These are phyloP conservation scores for Eptatretus burgeri DNA, from an alignment of 2,113 vertebrate genomes.

Conservation along the genomic window DNA sequence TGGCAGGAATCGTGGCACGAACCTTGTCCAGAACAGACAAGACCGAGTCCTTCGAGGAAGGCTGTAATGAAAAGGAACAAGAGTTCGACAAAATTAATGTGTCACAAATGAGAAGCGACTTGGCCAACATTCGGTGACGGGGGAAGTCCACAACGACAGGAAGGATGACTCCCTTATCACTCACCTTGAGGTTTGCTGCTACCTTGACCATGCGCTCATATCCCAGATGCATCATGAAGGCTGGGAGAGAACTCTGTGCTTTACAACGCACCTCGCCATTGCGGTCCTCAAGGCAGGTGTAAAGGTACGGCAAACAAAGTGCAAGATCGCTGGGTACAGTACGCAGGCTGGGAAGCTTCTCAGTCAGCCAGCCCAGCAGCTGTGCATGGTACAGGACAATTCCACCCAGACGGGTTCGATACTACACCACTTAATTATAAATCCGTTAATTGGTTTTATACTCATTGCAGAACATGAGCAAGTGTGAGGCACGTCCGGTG, in stretches of 20 bases:
- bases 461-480: not conserved
- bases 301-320: slow-evolving; percentile 48
- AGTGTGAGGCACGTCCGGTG: not conserved
- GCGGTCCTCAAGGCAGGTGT: slow-evolving; percentile 65
- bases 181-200: slow-evolving; percentile 64
- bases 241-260: slow-evolving; percentile 62
- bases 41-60: slow-evolving; percentile 82
- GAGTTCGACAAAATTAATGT: too few species aligned
- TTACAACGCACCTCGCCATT: slow-evolving; percentile 88
- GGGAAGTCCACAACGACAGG: too few species aligned
- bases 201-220: slow-evolving; percentile 86
- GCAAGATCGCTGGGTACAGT: slow-evolving; percentile 44
- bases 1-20: slow-evolving; percentile 57
- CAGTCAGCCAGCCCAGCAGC: slow-evolving; percentile 68
- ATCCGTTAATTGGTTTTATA: not conserved
- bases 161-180: not conserved
- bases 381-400: slow-evolving; percentile 12
- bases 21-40: slow-evolving; percentile 69
- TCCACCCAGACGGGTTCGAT: too few species aligned
- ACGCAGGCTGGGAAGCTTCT: slow-evolving; percentile 50
- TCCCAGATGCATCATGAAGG: slow-evolving; percentile 92
- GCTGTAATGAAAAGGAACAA: slow-evolving; percentile 17
- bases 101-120: too few species aligned
- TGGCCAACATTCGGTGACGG: too few species aligned
- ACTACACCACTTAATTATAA: not conserved